These are phyloP conservation scores for Rhincodon typus DNA, from an alignment of 2,797 vertebrate genomes.

Conservation along the genomic window DNA sequence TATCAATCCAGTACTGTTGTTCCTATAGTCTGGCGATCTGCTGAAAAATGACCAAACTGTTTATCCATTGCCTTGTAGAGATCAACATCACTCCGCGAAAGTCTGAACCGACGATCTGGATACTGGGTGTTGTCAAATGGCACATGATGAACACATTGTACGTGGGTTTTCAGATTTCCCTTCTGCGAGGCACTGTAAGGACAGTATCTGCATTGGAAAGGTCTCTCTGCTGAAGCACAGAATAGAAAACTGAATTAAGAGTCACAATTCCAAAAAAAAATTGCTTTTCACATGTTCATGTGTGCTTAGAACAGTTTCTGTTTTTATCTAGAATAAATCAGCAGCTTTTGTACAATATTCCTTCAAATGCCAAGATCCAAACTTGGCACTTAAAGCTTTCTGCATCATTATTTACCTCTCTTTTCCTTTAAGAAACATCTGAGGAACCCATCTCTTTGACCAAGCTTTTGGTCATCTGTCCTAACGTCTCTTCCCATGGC, in stretches of 20 bases:
- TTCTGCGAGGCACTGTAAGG: conserved; percentile 79
- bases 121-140: conserved; percentile 64
- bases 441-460: not conserved
- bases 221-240: conserved; percentile 37
- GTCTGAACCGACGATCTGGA: conserved; percentile 47
- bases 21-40: conserved; percentile 45
- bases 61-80: conserved; percentile 42
- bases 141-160: conserved; percentile 58
- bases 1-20: conserved; percentile 43
- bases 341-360: not conserved
- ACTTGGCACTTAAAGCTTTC: not conserved
- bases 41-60: conserved; percentile 49
- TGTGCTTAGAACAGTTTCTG: not conserved
- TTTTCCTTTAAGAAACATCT: not conserved
- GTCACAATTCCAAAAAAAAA: not conserved
- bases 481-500: not conserved
- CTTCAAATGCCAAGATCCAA: not conserved
- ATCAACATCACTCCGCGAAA: conserved; percentile 43
- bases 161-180: conserved; percentile 73
- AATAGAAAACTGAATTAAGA: not conserved
- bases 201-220: conserved; percentile 54
- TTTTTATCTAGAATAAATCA: not conserved
- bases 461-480: not conserved
- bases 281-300: not conserved
- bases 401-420: not conserved